Evolutionary conservation across 1,140 invertebrate genomes (phyloP).

Genomic region (Caenorhabditis elegans): DNA sequence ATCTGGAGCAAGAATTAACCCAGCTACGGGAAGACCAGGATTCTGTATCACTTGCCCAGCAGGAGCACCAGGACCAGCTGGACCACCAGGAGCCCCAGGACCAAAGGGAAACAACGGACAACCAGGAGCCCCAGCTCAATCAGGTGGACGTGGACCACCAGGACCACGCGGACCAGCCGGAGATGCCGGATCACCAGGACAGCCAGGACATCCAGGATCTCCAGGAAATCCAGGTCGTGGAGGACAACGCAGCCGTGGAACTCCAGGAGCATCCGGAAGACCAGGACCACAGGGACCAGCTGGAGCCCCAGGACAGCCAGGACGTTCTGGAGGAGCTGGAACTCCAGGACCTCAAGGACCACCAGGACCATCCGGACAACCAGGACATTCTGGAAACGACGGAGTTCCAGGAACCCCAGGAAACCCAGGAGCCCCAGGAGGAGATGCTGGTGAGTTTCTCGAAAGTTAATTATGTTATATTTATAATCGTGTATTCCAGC

Average conservation of each 20-base stretch:
- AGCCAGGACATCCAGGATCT: not conserved
- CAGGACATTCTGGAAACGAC: conserved; percentile 9
- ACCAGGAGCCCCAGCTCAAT: conserved; percentile 14
- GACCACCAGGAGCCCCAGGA: conserved; percentile 28
- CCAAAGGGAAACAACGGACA: not conserved
- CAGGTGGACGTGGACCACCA: not conserved
- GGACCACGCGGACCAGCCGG: conserved; percentile 28
- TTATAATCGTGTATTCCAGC: not conserved
- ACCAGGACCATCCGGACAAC: conserved; percentile 25
- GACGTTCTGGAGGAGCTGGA: not conserved
- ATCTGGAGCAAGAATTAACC: conserved; percentile 34
- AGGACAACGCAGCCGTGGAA: not conserved
- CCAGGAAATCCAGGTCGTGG: conserved; percentile 22
- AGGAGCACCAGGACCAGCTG: conserved; percentile 38
- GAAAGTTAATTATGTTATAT: too few species aligned
- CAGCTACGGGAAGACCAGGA: conserved; percentile 1
- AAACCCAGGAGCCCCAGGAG: not conserved
- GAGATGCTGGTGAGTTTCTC: not conserved
- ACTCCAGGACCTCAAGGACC: conserved; percentile 24
- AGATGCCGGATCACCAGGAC: conserved; percentile 8
- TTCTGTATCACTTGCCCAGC: conserved; percentile 49
- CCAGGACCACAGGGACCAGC: conserved; percentile 25
- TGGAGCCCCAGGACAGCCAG: conserved; percentile 28
- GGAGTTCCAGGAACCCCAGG: conserved; percentile 10
- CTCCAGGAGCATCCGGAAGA: conserved; percentile 14